phyloP scores from a whole-genome alignment of 1,140 invertebrate species.

The Wiebesia pumilae region DNA sequence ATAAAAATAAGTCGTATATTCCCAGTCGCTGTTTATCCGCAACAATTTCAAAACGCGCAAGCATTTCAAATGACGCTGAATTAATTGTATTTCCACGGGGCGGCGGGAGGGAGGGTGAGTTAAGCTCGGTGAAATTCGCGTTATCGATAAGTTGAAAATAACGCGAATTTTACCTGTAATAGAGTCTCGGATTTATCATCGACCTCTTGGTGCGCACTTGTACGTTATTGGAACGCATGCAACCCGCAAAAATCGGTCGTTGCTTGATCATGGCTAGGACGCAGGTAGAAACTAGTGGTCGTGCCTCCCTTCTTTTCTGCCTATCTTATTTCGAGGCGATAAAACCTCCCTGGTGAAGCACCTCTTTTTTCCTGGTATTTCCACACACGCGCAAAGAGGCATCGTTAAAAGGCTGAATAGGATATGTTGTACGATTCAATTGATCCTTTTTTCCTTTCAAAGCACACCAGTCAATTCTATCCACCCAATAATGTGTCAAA shows the following conservation, averaged over 20 bases:
- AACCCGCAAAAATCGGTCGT: not conserved
- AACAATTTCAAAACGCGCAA: not conserved
- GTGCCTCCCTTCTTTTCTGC: constrained; percentile 27
- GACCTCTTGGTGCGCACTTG: too few species aligned
- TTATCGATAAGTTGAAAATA: too few species aligned
- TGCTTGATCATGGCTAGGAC: too few species aligned
- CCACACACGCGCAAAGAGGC: too few species aligned
- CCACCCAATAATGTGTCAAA: not conserved
- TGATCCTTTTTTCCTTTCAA: not conserved
- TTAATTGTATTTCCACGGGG: not conserved
- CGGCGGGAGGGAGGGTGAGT: too few species aligned
- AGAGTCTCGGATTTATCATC: not conserved
- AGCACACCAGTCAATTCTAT: not conserved
- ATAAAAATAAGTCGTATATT: not conserved
- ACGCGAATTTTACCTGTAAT: not conserved
- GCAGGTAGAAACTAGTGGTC: not conserved
- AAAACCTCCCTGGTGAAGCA: not conserved
- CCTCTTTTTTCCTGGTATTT: too few species aligned
- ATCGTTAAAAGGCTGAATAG: not conserved
- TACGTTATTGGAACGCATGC: too few species aligned
- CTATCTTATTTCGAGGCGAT: constrained; percentile 40
- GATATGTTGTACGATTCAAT: constrained; percentile 22
- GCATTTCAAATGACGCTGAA: not conserved
- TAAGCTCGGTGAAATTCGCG: too few species aligned
- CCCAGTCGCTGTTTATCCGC: not conserved